A percentile compares a stretch with the other conserved stretches of the same genome.
These are phyloP conservation scores for Pseudomyrmex dendroicus DNA, from an alignment of 1,140 invertebrate genomes.

Conservation along the genomic window DNA sequence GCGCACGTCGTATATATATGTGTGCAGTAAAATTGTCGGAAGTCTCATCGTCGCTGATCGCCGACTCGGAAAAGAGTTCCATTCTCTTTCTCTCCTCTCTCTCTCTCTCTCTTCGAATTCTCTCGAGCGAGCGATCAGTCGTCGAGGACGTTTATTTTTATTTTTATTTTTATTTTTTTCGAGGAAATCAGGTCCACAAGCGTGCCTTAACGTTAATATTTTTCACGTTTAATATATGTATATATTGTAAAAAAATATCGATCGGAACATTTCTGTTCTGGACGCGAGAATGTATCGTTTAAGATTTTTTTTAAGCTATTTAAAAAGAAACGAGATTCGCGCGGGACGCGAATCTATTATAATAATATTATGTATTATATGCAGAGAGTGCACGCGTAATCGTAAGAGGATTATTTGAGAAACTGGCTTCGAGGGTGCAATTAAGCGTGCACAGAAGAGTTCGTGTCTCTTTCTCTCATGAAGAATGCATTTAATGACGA, in stretches of 20 bases:
- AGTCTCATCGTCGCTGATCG: conserved; percentile 1
- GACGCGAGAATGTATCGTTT: conserved; percentile 52
- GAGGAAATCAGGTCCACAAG: conserved; percentile 47
- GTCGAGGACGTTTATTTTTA: neutral
- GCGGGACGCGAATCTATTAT: conserved; percentile 10
- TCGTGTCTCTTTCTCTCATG: neutral
- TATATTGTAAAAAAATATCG: conserved; percentile 58
- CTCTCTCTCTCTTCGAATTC: neutral
- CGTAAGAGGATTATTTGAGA: conserved; percentile 20
- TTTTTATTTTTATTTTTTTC: neutral
- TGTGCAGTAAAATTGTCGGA: conserved; percentile 14
- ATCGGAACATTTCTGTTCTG: conserved; percentile 50
- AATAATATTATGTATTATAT: conserved; percentile 4
- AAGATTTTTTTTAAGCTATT: conserved; percentile 28
- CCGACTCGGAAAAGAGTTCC: conserved; percentile 2
- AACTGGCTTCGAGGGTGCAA: conserved; percentile 24
- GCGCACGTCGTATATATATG: neutral
- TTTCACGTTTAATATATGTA: conserved; percentile 33
- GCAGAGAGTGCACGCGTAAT: conserved; percentile 42
- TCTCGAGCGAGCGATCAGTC: conserved; percentile 14
- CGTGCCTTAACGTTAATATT: conserved; percentile 57
- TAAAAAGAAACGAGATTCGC: conserved; percentile 35
- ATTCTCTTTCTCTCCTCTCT: neutral
- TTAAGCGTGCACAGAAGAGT: conserved; percentile 42
- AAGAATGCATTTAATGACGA: conserved; percentile 61